Base-by-base conservation (phyloP, 2,888 invertebrate species). In the Tillus elongatus region DNA sequence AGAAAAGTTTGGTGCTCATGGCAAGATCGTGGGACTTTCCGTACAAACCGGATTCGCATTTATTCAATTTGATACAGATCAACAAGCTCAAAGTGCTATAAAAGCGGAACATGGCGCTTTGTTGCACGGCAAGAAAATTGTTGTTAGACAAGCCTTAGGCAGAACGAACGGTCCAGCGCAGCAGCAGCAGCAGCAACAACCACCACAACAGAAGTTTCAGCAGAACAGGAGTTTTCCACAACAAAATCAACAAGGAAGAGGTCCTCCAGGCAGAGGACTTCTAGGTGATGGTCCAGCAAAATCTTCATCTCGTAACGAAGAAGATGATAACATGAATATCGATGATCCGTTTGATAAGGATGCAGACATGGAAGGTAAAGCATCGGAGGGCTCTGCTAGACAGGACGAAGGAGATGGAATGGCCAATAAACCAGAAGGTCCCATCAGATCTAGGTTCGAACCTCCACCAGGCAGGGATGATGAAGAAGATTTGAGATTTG, bases 21-120 rank as follows among this genome's bases (percentile, higher is more conserved):
- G 90, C 1, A 71, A 72, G 41, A 76, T 87, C 29, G 54, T 72
- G 42, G 85, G 82, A 2, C 73, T 85, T 1, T 59, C 79, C n/a
- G 67, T 82, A 12, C 84, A 84, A 51, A 73, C 78, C 47, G 83
- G 86, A 35, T 92, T 87, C 64, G 90, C 86, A 11, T 92, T 91
- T 64, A 80, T 92, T 2, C 91, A 92, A 57, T 91, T 79, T 62
- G 82, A 82, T 41, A 72, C 71, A 13, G 87, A 87, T 49, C 64
- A 72, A 2, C 74, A 81, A 51, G 91, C 89, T 0, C 75, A 77
- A 43, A 74, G 75, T 40, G 89, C 89, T 11, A 85, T 89, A 24
- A 63, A 70, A 34, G 74, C 75, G 35, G 79, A 82, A 43, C 75
- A 83, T 62, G 81, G 81, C 13, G 68, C 72, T 10, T 70, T 76